Percentiles rank a stretch among this genome's conserved stretches.
Conservation (phyloP, 2,797 vertebrate genomes). For the Leptatherina wallacei region DNA sequence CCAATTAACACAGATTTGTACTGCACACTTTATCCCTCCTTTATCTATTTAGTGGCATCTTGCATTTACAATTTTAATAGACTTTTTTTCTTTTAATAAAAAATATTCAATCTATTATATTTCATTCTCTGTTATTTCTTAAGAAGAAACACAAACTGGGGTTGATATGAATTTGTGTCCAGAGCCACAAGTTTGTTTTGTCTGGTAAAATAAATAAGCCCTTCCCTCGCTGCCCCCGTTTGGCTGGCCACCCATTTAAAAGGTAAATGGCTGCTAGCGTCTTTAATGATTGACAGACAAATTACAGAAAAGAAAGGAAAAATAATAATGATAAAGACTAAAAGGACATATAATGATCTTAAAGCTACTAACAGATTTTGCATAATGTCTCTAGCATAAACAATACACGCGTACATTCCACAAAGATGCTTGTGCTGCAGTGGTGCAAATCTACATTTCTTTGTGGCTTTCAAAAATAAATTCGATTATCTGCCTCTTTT, state of each 20-base stretch:
- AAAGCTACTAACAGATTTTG: conserved; percentile 82
- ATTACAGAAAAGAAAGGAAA: conserved; percentile 38
- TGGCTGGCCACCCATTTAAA: conserved; percentile 67
- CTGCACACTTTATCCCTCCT: conserved; percentile 47
- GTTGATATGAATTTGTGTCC: conserved; percentile 54
- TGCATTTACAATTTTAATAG: conserved; percentile 36
- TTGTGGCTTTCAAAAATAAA: conserved; percentile 71
- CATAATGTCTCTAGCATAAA: conserved; percentile 80
- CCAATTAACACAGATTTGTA: conserved; percentile 16
- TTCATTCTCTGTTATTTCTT: not conserved
- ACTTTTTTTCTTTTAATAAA: conserved; percentile 18
- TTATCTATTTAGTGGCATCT: conserved; percentile 46
- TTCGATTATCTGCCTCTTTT: conserved; percentile 57
- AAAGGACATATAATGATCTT: conserved; percentile 62
- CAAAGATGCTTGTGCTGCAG: conserved; percentile 80
- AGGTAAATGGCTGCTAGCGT: conserved; percentile 64
- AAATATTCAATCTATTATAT: conserved; percentile 31
- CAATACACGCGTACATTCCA: conserved; percentile 79
- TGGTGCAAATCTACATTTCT: conserved; percentile 65
- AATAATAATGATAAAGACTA: conserved; percentile 16
- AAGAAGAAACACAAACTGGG: conserved; percentile 11
- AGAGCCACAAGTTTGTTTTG: conserved; percentile 56
- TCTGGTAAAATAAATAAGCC: conserved; percentile 79
- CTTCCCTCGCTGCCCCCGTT: conserved; percentile 64
- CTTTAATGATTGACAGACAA: conserved; percentile 56